Evolutionary conservation across 2,797 vertebrate genomes (phyloP).

Genomic region (Neosilurus hyrtlii): DNA sequence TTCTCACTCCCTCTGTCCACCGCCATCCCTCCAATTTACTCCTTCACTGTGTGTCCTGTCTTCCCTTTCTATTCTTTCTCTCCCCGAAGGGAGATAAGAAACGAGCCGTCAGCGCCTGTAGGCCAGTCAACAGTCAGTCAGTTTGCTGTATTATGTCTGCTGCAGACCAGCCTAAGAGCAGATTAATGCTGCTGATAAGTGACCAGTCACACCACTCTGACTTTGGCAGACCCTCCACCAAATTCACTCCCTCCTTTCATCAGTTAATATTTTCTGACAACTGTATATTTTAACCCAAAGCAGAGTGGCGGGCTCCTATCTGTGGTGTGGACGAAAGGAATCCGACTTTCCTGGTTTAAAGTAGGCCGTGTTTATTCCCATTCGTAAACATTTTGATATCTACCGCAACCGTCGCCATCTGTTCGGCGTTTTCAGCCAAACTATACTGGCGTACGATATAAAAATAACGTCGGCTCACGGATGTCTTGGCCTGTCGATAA

Average conservation of each 20-base stretch:
- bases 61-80: conserved; percentile 34
- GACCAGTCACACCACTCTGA: conserved; percentile 69
- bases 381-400: conserved; percentile 83
- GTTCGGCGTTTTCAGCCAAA: conserved; percentile 74
- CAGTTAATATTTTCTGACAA: conserved; percentile 81
- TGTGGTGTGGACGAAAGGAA: conserved; percentile 69
- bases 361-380: conserved; percentile 78
- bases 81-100: conserved; percentile 46
- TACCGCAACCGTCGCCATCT: conserved; percentile 77
- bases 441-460: conserved; percentile 63
- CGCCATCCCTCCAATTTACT: conserved; percentile 25
- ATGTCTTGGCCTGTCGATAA: conserved; percentile 68
- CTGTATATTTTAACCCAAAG: conserved; percentile 79
- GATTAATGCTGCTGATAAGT: conserved; percentile 80
- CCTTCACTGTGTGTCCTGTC: conserved; percentile 19
- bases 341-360: conserved; percentile 70
- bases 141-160: conserved; percentile 76
- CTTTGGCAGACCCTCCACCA: conserved; percentile 62
- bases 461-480: conserved; percentile 63
- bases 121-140: conserved; percentile 58
- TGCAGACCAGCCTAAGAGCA: conserved; percentile 69
- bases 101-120: conserved; percentile 53
- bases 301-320: conserved; percentile 72
- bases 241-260: conserved; percentile 69
- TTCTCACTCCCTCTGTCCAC: conserved; percentile 23